Percentiles rank a stretch among this genome's conserved stretches.
phyloP scores from a whole-genome alignment of 92 coral and sea anemone genomes.

The Porites rus region DNA sequence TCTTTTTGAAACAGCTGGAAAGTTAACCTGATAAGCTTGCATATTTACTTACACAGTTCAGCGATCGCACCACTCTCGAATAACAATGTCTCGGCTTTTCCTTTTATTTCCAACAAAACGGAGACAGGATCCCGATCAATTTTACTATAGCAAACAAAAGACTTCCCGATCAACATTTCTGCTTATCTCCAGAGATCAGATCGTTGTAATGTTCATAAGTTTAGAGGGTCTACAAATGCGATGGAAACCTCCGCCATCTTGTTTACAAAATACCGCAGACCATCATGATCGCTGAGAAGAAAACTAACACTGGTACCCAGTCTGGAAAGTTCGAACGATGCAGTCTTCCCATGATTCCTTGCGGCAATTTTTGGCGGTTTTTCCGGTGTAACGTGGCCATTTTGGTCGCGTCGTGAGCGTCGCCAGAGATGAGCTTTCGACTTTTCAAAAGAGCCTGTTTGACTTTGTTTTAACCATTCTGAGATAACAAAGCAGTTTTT shows the following conservation, averaged over 20 bases:
- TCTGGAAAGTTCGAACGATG: no score
- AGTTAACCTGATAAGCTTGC: no score
- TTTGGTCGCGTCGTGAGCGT: no score
- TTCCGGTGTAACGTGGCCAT: no score
- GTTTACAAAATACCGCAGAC: conserved; percentile 43
- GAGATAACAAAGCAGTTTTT: no score
- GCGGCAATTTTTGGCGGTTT: no score
- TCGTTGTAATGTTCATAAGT: background rate
- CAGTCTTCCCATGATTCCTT: no score
- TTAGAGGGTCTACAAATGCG: background rate
- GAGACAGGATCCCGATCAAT: conserved; percentile 88
- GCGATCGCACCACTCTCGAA: conserved; percentile 98
- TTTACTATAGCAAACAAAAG: conserved; percentile 82
- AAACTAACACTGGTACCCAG: background rate
- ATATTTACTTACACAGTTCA: conserved; percentile 78
- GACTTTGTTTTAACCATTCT: no score
- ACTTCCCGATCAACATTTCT: conserved; percentile 83
- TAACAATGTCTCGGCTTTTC: conserved; percentile 79
- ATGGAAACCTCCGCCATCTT: conserved; percentile 38
- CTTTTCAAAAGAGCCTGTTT: no score
- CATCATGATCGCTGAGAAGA: conserved; percentile 2
- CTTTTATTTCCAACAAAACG: conserved; percentile 86
- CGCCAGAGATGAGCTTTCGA: no score
- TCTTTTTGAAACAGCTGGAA: background rate
- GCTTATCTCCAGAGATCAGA: background rate